phyloP scores from a whole-genome alignment of 2,888 invertebrate species.

The Protonemura montana region DNA sequence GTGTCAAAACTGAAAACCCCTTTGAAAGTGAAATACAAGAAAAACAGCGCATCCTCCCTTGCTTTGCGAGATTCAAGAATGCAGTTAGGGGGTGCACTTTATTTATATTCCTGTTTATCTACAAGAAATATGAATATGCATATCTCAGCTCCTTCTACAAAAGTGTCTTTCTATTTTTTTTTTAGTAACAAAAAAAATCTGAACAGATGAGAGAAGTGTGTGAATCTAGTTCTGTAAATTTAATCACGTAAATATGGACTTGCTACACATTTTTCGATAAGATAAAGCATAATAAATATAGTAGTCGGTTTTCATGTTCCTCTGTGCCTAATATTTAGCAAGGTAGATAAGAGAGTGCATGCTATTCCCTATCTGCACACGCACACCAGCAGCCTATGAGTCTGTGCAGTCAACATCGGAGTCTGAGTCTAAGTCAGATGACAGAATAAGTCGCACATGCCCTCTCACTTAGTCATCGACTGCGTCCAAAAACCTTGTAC shows the following conservation, averaged over 20 bases:
- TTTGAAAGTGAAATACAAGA: conserved; percentile 13
- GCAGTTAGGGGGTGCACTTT: conserved; percentile 17
- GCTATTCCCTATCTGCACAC: background rate
- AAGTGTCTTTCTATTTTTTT: conserved; percentile 1
- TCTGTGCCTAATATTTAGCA: background rate
- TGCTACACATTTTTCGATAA: background rate
- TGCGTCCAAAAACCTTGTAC: too few relatives aligned
- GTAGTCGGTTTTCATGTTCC: background rate
- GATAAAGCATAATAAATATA: background rate
- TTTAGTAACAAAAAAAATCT: background rate
- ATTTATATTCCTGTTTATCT: conserved; percentile 27
- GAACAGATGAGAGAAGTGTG: background rate
- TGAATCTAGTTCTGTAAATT: background rate
- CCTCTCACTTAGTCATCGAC: too few relatives aligned
- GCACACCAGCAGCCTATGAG: too few relatives aligned
- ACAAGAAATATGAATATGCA: conserved; percentile 28
- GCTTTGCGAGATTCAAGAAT: conserved; percentile 1
- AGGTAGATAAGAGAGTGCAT: background rate
- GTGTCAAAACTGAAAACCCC: too few relatives aligned
- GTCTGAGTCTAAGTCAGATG: too few relatives aligned
- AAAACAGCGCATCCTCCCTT: conserved; percentile 28
- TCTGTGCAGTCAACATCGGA: too few relatives aligned
- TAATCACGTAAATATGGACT: background rate
- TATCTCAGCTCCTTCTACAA: conserved; percentile 2
- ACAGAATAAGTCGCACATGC: too few relatives aligned